Evolutionary conservation across 2,113 vertebrate genomes (phyloP).

Genomic region (Microcebus ravelobensis): DNA sequence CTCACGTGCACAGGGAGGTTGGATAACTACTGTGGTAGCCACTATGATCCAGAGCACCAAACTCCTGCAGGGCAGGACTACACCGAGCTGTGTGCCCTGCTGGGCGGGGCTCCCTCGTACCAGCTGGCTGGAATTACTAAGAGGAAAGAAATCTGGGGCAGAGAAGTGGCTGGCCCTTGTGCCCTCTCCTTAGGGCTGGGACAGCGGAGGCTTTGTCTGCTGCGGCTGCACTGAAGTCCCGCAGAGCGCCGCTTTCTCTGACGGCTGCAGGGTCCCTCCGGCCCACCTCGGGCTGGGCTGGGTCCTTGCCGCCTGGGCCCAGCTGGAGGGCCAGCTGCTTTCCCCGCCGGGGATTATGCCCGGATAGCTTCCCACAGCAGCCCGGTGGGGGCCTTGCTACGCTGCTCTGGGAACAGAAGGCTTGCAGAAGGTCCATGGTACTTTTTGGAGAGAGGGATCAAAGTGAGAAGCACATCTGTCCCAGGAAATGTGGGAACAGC

Average conservation of each 20-base stretch:
- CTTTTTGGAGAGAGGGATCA: slow-evolving; percentile 28
- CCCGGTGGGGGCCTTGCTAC: not conserved
- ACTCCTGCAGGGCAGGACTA: not conserved
- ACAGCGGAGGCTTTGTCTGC: not conserved
- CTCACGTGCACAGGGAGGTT: too few relatives aligned
- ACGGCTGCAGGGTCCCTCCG: not conserved
- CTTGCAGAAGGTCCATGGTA: not conserved
- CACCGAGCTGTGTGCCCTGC: not conserved
- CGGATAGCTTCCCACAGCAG: slow-evolving; percentile 28
- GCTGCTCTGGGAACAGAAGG: slow-evolving; percentile 53
- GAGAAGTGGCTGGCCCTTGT: not conserved
- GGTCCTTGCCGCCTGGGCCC: slow-evolving; percentile 35
- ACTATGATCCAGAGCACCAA: not conserved
- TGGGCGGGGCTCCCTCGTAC: not conserved
- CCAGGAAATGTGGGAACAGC: slow-evolving; percentile 59
- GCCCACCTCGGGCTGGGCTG: not conserved
- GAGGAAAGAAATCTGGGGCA: not conserved
- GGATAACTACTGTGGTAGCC: not conserved
- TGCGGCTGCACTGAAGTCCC: not conserved
- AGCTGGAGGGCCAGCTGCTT: slow-evolving; percentile 73
- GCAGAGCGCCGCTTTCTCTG: not conserved
- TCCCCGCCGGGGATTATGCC: not conserved
- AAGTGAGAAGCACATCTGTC: slow-evolving; percentile 60
- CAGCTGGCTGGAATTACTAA: not conserved
- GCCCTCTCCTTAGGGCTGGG: not conserved